These are phyloP conservation scores for Apis mellifera DNA, from an alignment of 1,140 invertebrate genomes.

Conservation along the genomic window Amel_HAv3.1 CM009942.2:1083001-1083500, in stretches of 20 bases:
- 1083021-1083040: too few relatives aligned
- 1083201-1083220: neutral
- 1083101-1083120: too few relatives aligned
- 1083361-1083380: neutral
- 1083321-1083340: slow-evolving; percentile 11
- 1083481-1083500: slow-evolving; percentile 10
- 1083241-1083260: slow-evolving; percentile 6
- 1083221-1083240: neutral
- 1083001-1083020: too few relatives aligned
- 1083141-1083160: too few relatives aligned
- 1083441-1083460: slow-evolving; percentile 21
- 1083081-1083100: too few relatives aligned
- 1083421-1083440: slow-evolving; percentile 16
- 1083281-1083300: slow-evolving; percentile 9
- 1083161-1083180: neutral
- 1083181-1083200: neutral
- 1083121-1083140: too few relatives aligned
- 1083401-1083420: slow-evolving; percentile 9
- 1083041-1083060: too few relatives aligned
- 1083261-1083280: neutral
- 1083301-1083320: neutral
- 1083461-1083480: neutral
- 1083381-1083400: neutral
- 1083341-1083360: neutral
- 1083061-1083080: too few relatives aligned